A percentile compares a stretch with the other conserved stretches of the same genome.
phyloP scores from a whole-genome alignment of 2,888 invertebrate species.

The Morpho achilles region DNA sequence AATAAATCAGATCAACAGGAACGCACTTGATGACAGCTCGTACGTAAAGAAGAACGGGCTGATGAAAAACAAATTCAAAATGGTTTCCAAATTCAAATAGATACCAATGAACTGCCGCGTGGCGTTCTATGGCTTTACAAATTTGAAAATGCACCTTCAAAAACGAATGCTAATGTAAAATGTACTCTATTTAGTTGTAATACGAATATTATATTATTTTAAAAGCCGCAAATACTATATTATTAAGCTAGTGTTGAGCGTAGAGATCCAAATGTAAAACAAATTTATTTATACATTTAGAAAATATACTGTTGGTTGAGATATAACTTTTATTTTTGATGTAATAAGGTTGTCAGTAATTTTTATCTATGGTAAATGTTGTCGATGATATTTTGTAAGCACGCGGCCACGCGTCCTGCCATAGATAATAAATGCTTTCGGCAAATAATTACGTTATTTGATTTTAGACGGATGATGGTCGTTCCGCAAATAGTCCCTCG shows the following conservation, averaged over 20 bases:
- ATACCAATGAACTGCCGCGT: conserved; percentile 74
- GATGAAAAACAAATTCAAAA: conserved; percentile 75
- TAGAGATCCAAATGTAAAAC: conserved; percentile 22
- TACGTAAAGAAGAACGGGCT: conserved; percentile 61
- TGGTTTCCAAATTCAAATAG: conserved; percentile 71
- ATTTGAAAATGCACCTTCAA: conserved; percentile 2
- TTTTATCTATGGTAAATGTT: conserved; percentile 27
- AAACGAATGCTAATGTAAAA: conserved; percentile 6
- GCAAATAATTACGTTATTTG: conserved; percentile 77
- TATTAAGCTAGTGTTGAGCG: conserved; percentile 9
- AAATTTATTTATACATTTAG: conserved; percentile 9
- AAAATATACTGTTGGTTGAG: conserved; percentile 5
- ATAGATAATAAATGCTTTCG: conserved; percentile 73
- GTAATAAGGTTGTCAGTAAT: conserved; percentile 25
- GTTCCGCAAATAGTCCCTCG: conserved; percentile 61
- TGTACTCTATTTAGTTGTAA: conserved; percentile 2
- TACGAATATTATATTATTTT: neutral
- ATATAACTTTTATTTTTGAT: conserved; percentile 11
- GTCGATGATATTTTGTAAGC: conserved; percentile 33
- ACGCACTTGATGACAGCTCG: conserved; percentile 66
- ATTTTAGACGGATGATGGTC: conserved; percentile 75
- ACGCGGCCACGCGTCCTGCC: conserved; percentile 64
- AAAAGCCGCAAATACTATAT: neutral
- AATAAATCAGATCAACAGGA: conserved; percentile 60
- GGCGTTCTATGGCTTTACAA: conserved; percentile 43